Evolutionary conservation across 2,888 invertebrate species (phyloP).

Genomic region (Tipula confusa): DNA sequence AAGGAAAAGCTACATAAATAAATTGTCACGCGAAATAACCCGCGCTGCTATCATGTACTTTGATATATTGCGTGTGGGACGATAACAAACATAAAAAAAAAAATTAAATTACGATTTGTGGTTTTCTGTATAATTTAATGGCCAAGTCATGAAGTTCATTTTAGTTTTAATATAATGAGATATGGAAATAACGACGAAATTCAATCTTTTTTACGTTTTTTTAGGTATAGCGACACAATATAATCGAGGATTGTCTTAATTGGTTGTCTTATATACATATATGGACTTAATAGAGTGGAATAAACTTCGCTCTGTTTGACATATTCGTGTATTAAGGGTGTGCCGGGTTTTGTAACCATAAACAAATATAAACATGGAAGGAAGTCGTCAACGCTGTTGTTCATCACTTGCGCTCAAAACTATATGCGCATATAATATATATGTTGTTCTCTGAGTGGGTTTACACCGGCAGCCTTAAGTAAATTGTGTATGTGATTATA

Average conservation of each 20-base stretch:
- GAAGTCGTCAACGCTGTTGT: background rate
- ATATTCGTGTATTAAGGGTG: background rate
- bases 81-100: conserved; percentile 10
- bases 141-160: conserved; percentile 16
- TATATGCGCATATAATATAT: background rate
- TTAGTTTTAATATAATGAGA: conserved; percentile 7
- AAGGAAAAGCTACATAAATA: conserved; percentile 25
- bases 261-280: background rate
- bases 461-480: background rate
- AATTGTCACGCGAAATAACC: conserved; percentile 20
- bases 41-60: conserved; percentile 12
- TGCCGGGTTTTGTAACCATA: background rate
- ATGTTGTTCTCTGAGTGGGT: background rate
- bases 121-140: conserved; percentile 20
- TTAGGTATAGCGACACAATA: background rate
- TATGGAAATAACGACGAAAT: conserved; percentile 3
- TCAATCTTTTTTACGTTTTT: background rate
- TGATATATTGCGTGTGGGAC: conserved; percentile 25
- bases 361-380: background rate
- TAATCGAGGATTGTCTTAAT: background rate
- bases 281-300: background rate
- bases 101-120: background rate
- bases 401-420: background rate
- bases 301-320: background rate
- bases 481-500: background rate